phyloP scores from a whole-genome alignment of 1,140 invertebrate species.

The Rhopalosiphum padi region DNA sequence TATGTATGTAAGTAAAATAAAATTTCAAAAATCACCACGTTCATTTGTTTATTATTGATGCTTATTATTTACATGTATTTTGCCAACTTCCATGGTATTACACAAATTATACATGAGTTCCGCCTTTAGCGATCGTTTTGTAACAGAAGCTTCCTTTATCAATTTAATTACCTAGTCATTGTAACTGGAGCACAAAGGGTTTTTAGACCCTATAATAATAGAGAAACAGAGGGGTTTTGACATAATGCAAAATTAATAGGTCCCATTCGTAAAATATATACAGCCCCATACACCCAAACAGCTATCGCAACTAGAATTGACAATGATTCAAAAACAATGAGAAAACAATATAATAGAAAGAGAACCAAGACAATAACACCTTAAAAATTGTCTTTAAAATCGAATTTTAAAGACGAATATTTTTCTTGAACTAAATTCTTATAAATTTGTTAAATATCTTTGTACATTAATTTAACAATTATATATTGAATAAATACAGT shows the following conservation, averaged over 20 bases:
- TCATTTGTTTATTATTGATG: background rate
- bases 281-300: background rate
- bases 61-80: background rate
- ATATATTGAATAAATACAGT: background rate
- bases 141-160: background rate
- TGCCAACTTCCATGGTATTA: background rate
- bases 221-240: conserved; percentile 30
- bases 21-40: background rate
- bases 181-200: conserved; percentile 34
- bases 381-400: background rate
- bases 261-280: background rate
- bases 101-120: background rate
- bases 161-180: conserved; percentile 42
- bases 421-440: background rate
- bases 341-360: background rate
- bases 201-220: conserved; percentile 6
- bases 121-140: background rate
- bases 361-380: background rate
- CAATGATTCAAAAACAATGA: conserved; percentile 2
- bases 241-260: conserved; percentile 36
- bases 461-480: background rate
- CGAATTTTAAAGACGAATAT: background rate
- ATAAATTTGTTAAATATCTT: background rate
- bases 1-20: background rate
- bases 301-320: background rate